A percentile compares a stretch with the other conserved stretches of the same genome.
phyloP scores from a whole-genome alignment of 2,113 vertebrate genomes.

The Diadophis punctatus region DNA sequence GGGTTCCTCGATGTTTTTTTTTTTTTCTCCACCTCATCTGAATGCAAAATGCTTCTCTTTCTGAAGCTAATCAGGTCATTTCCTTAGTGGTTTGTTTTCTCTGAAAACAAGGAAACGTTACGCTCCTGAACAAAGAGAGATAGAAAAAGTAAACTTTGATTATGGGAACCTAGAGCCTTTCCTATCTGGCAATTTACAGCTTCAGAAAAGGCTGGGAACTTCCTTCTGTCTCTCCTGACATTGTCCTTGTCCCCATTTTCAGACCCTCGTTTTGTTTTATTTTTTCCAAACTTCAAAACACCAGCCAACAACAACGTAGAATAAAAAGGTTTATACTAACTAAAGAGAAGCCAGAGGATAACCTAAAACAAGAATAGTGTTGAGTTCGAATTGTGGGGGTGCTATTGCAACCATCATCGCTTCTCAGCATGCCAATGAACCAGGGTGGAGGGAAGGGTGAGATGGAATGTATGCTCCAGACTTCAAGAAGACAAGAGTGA shows the following conservation, averaged over 20 bases:
- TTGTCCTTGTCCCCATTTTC: background rate
- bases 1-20: background rate
- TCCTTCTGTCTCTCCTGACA: background rate
- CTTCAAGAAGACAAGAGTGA: too few relatives aligned
- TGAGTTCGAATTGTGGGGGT: too few relatives aligned
- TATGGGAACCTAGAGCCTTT: background rate
- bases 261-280: background rate
- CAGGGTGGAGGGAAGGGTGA: too few relatives aligned
- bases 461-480: too few relatives aligned
- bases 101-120: constrained; percentile 24
- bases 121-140: background rate
- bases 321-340: background rate
- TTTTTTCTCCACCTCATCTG: background rate
- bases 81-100: background rate
- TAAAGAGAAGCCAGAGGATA: background rate
- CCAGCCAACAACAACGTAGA: background rate
- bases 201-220: background rate
- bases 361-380: background rate
- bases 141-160: background rate
- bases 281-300: background rate
- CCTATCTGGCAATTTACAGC: background rate
- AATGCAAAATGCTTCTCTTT: constrained; percentile 13
- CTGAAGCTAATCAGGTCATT: constrained; percentile 22
- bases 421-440: too few relatives aligned
- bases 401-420: too few relatives aligned